phyloP scores from a whole-genome alignment of 2,888 invertebrate genomes.

The Papilio protenor region DNA sequence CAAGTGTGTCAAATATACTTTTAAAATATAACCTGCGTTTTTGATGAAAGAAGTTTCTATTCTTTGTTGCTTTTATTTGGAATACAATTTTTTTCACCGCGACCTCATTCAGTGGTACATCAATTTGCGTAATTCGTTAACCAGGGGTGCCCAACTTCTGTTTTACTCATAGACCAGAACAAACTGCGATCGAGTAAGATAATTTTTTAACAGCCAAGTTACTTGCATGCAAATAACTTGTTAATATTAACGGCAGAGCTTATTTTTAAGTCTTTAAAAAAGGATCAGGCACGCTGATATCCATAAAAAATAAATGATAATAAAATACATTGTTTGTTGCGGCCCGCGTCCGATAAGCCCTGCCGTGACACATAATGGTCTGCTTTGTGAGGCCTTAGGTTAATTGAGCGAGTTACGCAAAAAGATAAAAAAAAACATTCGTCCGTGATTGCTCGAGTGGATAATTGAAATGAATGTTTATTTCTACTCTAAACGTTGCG shows the following conservation, averaged over 20 bases:
- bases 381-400: conserved; percentile 31
- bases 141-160: neutral
- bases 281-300: neutral
- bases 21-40: too few relatives aligned
- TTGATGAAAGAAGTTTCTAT: too few relatives aligned
- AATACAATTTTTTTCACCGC: neutral
- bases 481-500: conserved; percentile 16
- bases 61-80: too few relatives aligned
- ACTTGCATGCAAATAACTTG: neutral
- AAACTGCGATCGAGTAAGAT: neutral
- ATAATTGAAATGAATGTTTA: conserved; percentile 30
- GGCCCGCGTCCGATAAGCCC: neutral
- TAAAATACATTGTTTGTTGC: neutral
- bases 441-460: conserved; percentile 25
- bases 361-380: conserved; percentile 22
- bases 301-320: neutral
- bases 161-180: neutral
- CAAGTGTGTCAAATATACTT: too few relatives aligned
- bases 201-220: neutral
- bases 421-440: conserved; percentile 23
- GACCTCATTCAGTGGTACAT: neutral
- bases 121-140: conserved; percentile 1
- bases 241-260: neutral
- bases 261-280: neutral
- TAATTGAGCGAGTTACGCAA: conserved; percentile 34